A percentile compares a stretch with the other conserved stretches of the same genome.
phyloP scores from a whole-genome alignment of 2,888 invertebrate species.

The Tenthredo mesomela region DNA sequence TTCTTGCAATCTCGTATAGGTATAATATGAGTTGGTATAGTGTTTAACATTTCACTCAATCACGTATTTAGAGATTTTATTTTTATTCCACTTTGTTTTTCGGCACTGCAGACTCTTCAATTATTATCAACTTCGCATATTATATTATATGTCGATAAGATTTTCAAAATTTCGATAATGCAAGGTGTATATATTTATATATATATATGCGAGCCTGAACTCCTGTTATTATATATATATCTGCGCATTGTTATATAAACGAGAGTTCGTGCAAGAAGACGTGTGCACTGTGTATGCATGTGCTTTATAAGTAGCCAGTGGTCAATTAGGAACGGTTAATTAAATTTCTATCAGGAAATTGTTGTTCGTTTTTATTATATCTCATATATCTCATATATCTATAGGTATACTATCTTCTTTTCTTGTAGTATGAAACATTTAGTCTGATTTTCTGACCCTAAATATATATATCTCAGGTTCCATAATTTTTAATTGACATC shows the following conservation, averaged over 20 bases:
- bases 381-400: not conserved
- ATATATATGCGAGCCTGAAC: not conserved
- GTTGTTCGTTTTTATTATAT: conserved; percentile 1
- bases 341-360: conserved; percentile 38
- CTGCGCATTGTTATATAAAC: conserved; percentile 9
- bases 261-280: conserved; percentile 26
- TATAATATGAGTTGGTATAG: not conserved
- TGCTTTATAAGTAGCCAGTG: not conserved
- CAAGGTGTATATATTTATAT: too few relatives aligned
- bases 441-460: not conserved
- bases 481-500: not conserved
- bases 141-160: not conserved
- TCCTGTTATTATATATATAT: not conserved
- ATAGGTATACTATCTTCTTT: not conserved
- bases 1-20: not conserved
- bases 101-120: too few relatives aligned
- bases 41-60: not conserved
- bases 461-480: too few relatives aligned
- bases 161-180: not conserved
- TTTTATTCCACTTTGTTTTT: not conserved
- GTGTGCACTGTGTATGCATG: not conserved
- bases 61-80: not conserved
- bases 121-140: not conserved
- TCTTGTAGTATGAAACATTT: not conserved
- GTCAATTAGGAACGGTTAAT: conserved; percentile 45